Evolutionary conservation across 2,113 vertebrate species (phyloP), one percentile per base, ranked within the genome.

Genomic region (Platysternon megacephalum): DNA sequence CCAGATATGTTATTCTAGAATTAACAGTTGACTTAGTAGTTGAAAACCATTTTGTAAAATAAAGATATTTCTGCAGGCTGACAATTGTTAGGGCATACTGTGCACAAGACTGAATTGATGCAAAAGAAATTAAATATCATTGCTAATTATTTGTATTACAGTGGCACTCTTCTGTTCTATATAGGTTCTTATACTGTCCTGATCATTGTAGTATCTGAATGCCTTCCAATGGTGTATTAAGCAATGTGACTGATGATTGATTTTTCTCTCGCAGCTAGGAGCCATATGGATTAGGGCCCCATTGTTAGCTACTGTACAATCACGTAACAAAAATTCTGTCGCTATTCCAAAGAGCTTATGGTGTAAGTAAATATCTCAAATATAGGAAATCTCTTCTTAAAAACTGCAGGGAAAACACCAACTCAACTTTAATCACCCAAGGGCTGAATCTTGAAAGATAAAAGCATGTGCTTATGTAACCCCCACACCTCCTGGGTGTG

Each of bases 271-370:
- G 2, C 87, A 86, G 29, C 49, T 44, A 56, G 85, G 44, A 86
- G n/a, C 6, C 74, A 39, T 72, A 39, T 39, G 19, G 65, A 72
- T 39, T 22, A 72, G 28, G 35, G 17, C 39, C 61, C 61, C 55
- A 2, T 35, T 78, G 51, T 1, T 44, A 88, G 44, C 17, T n/a
- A 65, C 49, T 1, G 0, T 68, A 74, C 0, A 0, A 1, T 22
- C 19, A 13, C 0, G 1, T 44, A 84, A 86, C 84, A 72, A 52
- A 83, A 92, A 49, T 2, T 53, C 5, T 10, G 3, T 24, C 7
- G 1, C 82, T 3, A 2, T 86, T 51, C 8, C 68, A 39, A 85
- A 91, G 74, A 35, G 39, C 29, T 56, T 74, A 26, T 24, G 28
- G 6, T 11, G 9, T 24, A 81, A 74, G 42, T 28, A 81, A 17